Evolutionary conservation across 30 jellyfish, hydroid and myxozoan species (phyloP).

Genomic region (Aurelia coerulea): DNA sequence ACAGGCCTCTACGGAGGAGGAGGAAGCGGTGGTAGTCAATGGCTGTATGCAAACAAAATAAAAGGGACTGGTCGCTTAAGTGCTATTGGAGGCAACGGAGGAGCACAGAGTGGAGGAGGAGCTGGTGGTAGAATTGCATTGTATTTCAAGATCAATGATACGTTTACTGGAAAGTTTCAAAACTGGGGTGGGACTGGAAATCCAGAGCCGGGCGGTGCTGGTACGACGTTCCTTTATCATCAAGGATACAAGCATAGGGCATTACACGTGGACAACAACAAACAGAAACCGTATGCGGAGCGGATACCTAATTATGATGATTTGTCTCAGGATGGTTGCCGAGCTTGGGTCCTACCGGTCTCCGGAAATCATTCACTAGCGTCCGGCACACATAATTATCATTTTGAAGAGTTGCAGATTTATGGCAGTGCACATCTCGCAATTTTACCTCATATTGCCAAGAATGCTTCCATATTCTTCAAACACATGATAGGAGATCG

Average conservation of each 20-base stretch:
- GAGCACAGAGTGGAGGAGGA: conserved; percentile 64
- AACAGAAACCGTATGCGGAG: conserved; percentile 34
- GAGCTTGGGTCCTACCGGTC: conserved; percentile 66
- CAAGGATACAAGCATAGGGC: conserved; percentile 55
- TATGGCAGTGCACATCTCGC: conserved; percentile 64
- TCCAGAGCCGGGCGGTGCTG: conserved; percentile 74
- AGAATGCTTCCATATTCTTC: conserved; percentile 60
- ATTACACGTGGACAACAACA: conserved; percentile 56
- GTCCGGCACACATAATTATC: conserved; percentile 54
- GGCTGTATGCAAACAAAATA: conserved; percentile 61
- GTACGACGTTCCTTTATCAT: conserved; percentile 65
- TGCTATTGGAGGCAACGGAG: conserved; percentile 69
- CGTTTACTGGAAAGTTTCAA: conserved; percentile 55
- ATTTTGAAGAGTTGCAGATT: conserved; percentile 66
- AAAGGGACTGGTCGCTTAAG: conserved; percentile 64
- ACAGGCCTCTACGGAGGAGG: conserved; percentile 57
- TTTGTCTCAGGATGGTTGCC: conserved; percentile 47
- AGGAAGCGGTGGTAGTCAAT: conserved; percentile 75
- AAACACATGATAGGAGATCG: conserved; percentile 69
- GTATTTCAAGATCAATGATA: conserved; percentile 48
- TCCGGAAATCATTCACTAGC: conserved; percentile 67
- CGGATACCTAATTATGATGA: conserved; percentile 40
- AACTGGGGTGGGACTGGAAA: conserved; percentile 67
- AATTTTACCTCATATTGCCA: conserved; percentile 30
- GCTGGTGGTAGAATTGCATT: conserved; percentile 71